Percentiles rank a stretch among this genome's conserved stretches.
Conservation (phyloP, 2,113 vertebrate genomes). For the Colossoma macropomum region DNA sequence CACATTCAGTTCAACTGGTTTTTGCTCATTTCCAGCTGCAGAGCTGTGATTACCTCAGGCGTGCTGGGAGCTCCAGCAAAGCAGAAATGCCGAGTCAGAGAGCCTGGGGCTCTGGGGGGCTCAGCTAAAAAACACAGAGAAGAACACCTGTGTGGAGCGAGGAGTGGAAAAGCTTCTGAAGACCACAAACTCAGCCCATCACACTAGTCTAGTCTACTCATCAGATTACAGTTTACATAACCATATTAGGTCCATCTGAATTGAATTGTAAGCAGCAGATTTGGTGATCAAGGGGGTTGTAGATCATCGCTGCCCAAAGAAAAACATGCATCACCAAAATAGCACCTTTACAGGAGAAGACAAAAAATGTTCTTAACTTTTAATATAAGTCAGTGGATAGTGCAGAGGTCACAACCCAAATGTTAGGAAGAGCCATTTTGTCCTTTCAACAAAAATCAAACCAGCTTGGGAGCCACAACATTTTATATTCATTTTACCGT, state of each 20-base stretch:
- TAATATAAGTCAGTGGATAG: too few relatives aligned
- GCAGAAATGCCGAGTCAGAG: not conserved
- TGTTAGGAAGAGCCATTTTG: too few relatives aligned
- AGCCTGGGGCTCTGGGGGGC: not conserved
- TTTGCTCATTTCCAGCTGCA: conserved; percentile 30
- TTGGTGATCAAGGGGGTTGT: not conserved
- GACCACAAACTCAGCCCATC: not conserved
- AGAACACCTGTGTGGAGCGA: not conserved
- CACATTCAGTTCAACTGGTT: not conserved
- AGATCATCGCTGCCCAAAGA: too few relatives aligned
- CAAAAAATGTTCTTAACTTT: too few relatives aligned
- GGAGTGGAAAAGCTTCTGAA: not conserved
- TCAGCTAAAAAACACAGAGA: not conserved
- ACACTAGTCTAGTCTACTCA: not conserved
- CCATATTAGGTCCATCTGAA: not conserved
- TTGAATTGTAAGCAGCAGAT: not conserved
- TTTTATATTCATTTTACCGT: too few relatives aligned
- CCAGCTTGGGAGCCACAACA: too few relatives aligned
- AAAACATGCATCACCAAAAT: too few relatives aligned
- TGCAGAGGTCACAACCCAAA: too few relatives aligned
- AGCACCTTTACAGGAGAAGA: too few relatives aligned
- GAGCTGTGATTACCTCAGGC: conserved; percentile 37
- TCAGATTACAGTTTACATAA: not conserved
- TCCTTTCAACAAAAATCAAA: too few relatives aligned
- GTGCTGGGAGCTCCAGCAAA: conserved; percentile 4